A percentile compares a stretch with the other conserved stretches of the same genome.
Conservation (phyloP, 2,888 invertebrate species). For the Cosmopolites sordidus region DNA sequence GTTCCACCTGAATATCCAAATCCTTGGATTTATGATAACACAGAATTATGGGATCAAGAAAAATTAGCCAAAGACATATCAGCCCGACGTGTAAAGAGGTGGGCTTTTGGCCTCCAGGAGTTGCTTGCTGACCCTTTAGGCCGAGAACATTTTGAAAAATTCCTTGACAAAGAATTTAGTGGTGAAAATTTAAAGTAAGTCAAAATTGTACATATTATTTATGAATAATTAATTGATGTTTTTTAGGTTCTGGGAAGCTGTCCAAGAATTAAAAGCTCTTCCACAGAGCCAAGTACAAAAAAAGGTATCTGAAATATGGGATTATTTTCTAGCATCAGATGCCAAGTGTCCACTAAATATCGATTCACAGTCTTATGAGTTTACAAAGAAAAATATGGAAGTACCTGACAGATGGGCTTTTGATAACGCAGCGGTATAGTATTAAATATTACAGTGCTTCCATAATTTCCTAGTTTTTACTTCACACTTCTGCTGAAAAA, state of each 20-base stretch:
- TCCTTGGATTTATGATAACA: conserved; percentile 94
- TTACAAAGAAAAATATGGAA: conserved; percentile 75
- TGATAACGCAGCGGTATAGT: conserved; percentile 89
- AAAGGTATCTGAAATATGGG: conserved; percentile 84
- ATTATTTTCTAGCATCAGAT: conserved; percentile 88
- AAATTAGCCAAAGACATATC: conserved; percentile 90
- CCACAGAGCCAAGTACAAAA: conserved; percentile 80
- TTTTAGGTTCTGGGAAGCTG: conserved; percentile 89
- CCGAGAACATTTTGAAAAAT: conserved; percentile 91
- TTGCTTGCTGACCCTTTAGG: conserved; percentile 92
- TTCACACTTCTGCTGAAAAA: no score
- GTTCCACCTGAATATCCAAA: conserved; percentile 91
- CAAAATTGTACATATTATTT: no score
- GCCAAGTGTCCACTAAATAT: conserved; percentile 97
- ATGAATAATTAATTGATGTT: neutral
- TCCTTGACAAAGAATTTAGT: conserved; percentile 97
- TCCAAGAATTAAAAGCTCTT: conserved; percentile 85
- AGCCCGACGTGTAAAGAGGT: conserved; percentile 86
- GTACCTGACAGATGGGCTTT: conserved; percentile 90
- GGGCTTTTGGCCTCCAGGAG: conserved; percentile 96
- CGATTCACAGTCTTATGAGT: conserved; percentile 85
- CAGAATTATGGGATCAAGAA: conserved; percentile 97
- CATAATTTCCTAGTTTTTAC: no score
- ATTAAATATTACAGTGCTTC: neutral
- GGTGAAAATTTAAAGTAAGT: conserved; percentile 94